Evolutionary conservation across 2,113 vertebrate species (phyloP).

Genomic region (Dasyornis broadbenti): DNA sequence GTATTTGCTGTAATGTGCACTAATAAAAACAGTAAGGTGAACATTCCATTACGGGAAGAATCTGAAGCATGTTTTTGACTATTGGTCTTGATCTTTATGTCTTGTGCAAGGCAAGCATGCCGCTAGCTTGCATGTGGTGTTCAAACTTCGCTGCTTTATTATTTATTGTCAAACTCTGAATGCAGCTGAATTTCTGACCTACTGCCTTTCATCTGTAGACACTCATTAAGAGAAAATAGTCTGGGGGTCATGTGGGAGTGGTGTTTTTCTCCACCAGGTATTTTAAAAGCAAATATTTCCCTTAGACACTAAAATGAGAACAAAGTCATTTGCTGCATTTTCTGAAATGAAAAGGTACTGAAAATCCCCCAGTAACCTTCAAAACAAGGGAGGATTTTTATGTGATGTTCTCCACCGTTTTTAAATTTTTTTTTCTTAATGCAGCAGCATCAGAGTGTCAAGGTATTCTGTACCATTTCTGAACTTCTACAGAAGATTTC

Average conservation of each 20-base stretch:
- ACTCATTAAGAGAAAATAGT: neutral
- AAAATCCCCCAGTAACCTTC: neutral
- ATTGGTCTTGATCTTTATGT: neutral
- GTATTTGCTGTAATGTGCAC: neutral
- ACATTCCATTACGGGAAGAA: neutral
- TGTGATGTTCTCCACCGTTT: neutral
- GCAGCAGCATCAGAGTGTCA: neutral
- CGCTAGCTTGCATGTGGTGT: neutral
- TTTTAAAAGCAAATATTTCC: conserved; percentile 56
- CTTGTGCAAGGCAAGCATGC: neutral
- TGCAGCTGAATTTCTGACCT: conserved; percentile 12
- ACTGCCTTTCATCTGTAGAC: neutral
- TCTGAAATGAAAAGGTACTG: neutral
- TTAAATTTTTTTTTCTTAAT: neutral
- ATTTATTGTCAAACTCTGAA: neutral
- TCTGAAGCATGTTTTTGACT: neutral
- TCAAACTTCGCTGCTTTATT: neutral
- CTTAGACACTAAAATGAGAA: conserved; percentile 31
- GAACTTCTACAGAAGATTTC: neutral
- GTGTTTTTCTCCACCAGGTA: neutral
- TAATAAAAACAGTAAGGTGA: neutral
- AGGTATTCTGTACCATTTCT: neutral
- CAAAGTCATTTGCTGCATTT: neutral
- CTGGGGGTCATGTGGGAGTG: neutral
- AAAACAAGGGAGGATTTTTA: neutral